Base-by-base conservation (phyloP, 2,888 invertebrate species). In the Eupithecia exiguata region DNA sequence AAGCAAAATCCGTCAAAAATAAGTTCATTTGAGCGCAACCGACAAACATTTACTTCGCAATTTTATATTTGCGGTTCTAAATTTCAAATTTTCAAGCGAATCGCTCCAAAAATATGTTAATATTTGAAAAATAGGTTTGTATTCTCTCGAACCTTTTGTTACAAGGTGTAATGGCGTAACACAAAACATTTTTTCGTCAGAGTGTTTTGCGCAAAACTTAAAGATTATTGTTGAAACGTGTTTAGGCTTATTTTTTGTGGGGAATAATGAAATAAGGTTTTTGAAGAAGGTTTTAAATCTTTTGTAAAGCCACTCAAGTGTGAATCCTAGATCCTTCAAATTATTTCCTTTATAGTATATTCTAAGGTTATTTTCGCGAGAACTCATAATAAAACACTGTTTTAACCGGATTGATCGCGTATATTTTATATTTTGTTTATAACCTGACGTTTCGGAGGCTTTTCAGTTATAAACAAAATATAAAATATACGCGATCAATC, bases 171-270 rank as follows among this genome's bases (percentile, higher is more conserved):
- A 75, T 67, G 12, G 70, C 46, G 68, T n/a, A 68, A 21, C 10
- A 70, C 49, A 73, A 73, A 53, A 35, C 46, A 78, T 77, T 25
- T 71, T 87, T 85, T 88, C 83, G 82, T 76, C 84, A 75, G 69
- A 78, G 74, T 78, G 74, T 77, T 85, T 89, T 87, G 87, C 83
- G 83, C 86, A 87, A 69, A 65, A 38, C 63, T 61, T 65, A 7
- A 25, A 66, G 63, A 63, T 21, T 35, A 36, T 16, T 69, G 40
- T 72, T 78, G 74, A 79, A 80, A 70, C 78, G 73, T 77, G 77
- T 71, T 79, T 74, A 67, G 74, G 66, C 25, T 70, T 58, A 73
- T 72, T 70, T 70, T 69, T 69, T 53, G 14, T 1, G 9, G 6
- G 5, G 38, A 25, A 35, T 35, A 62, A 62, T 62, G 18, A 62